Evolutionary conservation across 2,797 vertebrate genomes (phyloP).

Genomic region (Darevskia nairensis): DNA sequence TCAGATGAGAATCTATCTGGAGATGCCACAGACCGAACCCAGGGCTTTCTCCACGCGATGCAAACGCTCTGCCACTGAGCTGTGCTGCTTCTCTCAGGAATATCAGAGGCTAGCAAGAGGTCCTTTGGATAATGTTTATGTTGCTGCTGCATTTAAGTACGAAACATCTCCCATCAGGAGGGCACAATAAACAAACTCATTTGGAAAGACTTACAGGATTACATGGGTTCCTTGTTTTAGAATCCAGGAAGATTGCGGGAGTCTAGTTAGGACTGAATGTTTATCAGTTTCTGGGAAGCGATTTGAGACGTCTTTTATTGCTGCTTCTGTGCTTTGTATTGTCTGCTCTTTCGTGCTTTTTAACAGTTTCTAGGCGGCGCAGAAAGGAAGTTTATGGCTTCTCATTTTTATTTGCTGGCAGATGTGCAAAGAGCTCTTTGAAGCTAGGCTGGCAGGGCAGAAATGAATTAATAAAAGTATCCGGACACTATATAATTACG

Average conservation of each 20-base stretch:
- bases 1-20: no score
- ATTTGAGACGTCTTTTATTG: neutral
- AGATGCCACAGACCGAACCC: no score
- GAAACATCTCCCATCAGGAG: neutral
- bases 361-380: neutral
- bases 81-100: neutral
- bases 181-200: neutral
- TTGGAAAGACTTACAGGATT: neutral
- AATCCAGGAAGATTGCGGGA: neutral
- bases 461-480: neutral
- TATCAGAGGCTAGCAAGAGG: neutral
- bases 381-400: neutral
- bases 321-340: neutral
- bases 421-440: neutral
- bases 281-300: constrained; percentile 16
- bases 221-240: neutral
- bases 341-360: neutral
- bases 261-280: neutral
- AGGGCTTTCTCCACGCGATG: no score
- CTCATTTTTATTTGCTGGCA: neutral
- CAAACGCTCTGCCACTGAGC: no score
- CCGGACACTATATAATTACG: no score
- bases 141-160: neutral
- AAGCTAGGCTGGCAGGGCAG: neutral
- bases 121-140: neutral